Evolutionary conservation across 92 coral and sea anemone species (phyloP).

Genomic region (Epizoanthus scotinus): DNA sequence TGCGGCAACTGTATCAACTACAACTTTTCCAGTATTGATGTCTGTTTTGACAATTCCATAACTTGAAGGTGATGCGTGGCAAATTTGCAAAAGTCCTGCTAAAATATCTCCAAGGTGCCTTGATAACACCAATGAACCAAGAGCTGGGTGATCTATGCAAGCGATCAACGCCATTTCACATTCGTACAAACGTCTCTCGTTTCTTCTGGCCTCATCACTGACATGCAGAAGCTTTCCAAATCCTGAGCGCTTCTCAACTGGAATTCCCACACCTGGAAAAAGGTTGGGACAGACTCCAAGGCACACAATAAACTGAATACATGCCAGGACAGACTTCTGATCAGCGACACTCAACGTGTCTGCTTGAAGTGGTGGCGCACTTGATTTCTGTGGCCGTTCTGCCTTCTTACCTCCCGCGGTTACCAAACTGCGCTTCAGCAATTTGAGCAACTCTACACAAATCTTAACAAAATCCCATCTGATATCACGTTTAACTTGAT

Average conservation of each 20-base stretch:
- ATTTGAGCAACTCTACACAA: conserved; percentile 55
- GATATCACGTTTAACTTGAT: not conserved
- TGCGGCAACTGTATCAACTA: not conserved
- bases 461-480: conserved; percentile 67
- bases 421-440: conserved; percentile 42
- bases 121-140: conserved; percentile 81
- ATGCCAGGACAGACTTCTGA: conserved; percentile 69
- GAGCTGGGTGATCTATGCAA: conserved; percentile 66
- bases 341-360: conserved; percentile 77
- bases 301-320: conserved; percentile 78
- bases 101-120: conserved; percentile 85
- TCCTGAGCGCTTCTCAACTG: conserved; percentile 84
- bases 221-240: conserved; percentile 57
- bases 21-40: too few relatives aligned
- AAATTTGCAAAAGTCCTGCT: conserved; percentile 79
- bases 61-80: conserved; percentile 55
- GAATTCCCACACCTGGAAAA: conserved; percentile 80
- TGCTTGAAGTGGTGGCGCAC: conserved; percentile 56
- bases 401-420: not conserved
- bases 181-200: conserved; percentile 64
- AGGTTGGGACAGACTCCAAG: conserved; percentile 90
- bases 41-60: conserved; percentile 18
- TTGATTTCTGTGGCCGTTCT: not conserved
- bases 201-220: conserved; percentile 37
- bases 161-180: conserved; percentile 63